Conservation (phyloP, 2,888 invertebrate genomes). For the Panzeria rudis region DNA sequence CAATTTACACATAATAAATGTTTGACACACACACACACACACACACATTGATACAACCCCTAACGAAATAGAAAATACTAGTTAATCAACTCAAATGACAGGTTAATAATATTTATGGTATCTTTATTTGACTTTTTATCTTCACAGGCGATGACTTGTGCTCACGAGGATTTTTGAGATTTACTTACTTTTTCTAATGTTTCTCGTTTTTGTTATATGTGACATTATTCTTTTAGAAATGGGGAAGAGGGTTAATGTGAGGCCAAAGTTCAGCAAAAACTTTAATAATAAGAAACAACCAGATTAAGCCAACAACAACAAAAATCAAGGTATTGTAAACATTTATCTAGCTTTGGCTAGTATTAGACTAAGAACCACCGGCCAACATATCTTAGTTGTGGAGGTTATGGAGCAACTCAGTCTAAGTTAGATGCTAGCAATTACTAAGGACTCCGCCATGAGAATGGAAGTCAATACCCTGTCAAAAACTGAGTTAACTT, state of each 20-base stretch:
- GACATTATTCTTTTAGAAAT: constrained; percentile 10
- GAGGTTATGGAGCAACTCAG: no score
- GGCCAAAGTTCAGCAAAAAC: constrained; percentile 14
- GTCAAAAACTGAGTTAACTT: no score
- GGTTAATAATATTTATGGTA: constrained; percentile 65
- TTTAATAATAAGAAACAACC: not conserved
- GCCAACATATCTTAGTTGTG: no score
- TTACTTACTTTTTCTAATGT: constrained; percentile 4
- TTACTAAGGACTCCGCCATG: no score
- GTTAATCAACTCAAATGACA: constrained; percentile 63
- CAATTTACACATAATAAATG: constrained; percentile 2
- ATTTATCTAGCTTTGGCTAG: no score
- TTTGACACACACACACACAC: no score
- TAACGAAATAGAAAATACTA: constrained; percentile 16
- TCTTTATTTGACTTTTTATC: constrained; percentile 13
- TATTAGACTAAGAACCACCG: no score
- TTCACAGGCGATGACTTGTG: not conserved
- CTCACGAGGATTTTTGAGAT: not conserved
- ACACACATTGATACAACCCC: constrained; percentile 3
- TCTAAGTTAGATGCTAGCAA: no score
- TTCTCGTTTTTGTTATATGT: not conserved
- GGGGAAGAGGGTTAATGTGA: not conserved
- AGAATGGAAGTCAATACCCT: no score
- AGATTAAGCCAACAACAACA: no score
- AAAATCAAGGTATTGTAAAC: no score